phyloP scores from a whole-genome alignment of 2,797 vertebrate species.

The Sternarchorhynchus goeldii region DNA sequence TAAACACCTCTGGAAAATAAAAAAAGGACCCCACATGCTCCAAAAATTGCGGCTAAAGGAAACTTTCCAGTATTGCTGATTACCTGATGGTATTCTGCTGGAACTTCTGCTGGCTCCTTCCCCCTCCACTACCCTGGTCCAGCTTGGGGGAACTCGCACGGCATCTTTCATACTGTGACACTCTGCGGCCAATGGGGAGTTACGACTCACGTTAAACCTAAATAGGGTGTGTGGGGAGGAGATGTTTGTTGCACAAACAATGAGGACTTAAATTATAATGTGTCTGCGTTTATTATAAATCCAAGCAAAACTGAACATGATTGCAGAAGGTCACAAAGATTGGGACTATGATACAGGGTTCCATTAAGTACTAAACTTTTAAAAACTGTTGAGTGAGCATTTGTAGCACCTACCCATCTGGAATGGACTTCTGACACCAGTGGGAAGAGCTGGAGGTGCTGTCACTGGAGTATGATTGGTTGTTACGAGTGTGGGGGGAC shows the following conservation, averaged over 20 bases:
- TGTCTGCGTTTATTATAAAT: no score
- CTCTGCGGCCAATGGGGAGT: slow-evolving; percentile 84
- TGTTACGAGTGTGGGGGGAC: slow-evolving; percentile 86
- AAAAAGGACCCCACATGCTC: neutral
- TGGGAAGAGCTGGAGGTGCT: slow-evolving; percentile 80
- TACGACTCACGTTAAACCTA: slow-evolving; percentile 91
- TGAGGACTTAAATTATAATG: neutral
- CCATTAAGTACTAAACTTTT: no score
- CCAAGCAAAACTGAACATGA: no score
- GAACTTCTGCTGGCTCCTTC: slow-evolving; percentile 54
- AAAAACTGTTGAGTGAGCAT: no score
- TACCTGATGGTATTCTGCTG: slow-evolving; percentile 68
- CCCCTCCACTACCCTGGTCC: slow-evolving; percentile 84
- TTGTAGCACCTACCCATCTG: slow-evolving; percentile 82
- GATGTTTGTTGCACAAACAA: neutral
- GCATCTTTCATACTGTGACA: slow-evolving; percentile 84
- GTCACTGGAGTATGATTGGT: slow-evolving; percentile 84
- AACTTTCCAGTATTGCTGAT: neutral
- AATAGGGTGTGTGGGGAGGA: slow-evolving; percentile 1
- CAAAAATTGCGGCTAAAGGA: neutral
- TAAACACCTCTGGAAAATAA: no score
- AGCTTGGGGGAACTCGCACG: slow-evolving; percentile 81
- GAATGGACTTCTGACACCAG: slow-evolving; percentile 90
- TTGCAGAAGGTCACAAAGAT: no score
- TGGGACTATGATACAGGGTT: no score